Percentiles rank a stretch among this genome's conserved stretches.
Evolutionary conservation across 2,113 vertebrate genomes (phyloP).

Genomic region (Plecturocebus donacophilus): DNA sequence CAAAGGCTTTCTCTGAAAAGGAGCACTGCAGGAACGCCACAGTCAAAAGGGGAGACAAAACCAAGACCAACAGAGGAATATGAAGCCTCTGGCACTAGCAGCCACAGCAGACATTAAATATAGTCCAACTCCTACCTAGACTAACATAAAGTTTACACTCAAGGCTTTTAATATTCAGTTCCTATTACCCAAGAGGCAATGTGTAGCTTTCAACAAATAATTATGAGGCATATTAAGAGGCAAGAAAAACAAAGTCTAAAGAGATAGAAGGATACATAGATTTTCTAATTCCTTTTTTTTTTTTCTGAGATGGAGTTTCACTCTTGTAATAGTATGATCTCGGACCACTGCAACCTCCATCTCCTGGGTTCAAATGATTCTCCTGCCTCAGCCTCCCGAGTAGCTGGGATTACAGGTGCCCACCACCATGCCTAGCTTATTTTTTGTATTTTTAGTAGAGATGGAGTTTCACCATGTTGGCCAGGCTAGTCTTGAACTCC

Average conservation of each 20-base stretch:
- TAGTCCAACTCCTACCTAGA: background rate
- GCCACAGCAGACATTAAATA: background rate
- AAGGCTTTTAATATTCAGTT: background rate
- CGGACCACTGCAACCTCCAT: too few relatives aligned
- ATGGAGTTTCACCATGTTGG: too few relatives aligned
- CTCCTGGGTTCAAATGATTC: too few relatives aligned
- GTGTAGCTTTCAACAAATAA: background rate
- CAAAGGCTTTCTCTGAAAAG: background rate
- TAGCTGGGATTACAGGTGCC: too few relatives aligned
- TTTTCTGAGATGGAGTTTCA: background rate
- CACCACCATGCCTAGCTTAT: too few relatives aligned
- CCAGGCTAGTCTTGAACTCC: too few relatives aligned
- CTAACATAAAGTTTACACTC: background rate
- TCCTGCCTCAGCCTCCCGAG: too few relatives aligned
- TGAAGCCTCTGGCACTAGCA: background rate
- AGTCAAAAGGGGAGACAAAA: background rate
- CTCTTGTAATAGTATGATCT: too few relatives aligned
- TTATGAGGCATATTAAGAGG: background rate
- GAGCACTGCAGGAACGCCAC: background rate
- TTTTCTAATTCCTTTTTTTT: background rate
- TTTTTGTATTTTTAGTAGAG: too few relatives aligned
- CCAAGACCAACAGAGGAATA: background rate
- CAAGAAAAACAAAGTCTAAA: background rate
- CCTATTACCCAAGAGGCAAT: too few relatives aligned
- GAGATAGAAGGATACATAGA: background rate